phyloP scores from a whole-genome alignment of 2,113 vertebrate genomes.

The Megaleporinus macrocephalus region DNA sequence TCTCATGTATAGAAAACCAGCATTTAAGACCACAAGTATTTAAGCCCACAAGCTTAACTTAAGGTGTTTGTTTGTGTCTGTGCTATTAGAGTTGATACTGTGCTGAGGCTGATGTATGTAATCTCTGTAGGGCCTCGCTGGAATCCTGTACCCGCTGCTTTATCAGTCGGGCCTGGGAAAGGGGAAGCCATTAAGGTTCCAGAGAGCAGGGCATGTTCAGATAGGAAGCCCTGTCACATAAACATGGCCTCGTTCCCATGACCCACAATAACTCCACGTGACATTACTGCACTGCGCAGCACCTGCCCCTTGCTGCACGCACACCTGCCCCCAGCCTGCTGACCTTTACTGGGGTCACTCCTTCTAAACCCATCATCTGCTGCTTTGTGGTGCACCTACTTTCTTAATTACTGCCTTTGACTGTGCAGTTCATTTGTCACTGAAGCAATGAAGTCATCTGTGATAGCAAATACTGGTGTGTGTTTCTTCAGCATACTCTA shows the following conservation, averaged over 20 bases:
- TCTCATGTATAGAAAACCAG: not conserved
- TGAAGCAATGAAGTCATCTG: not conserved
- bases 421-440: not conserved
- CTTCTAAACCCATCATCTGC: not conserved
- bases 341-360: not conserved
- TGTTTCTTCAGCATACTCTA: too few relatives aligned
- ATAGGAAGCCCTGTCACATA: constrained; percentile 76
- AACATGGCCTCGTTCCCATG: constrained; percentile 76
- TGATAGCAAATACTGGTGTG: too few relatives aligned
- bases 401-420: not conserved
- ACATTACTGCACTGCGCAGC: constrained; percentile 7
- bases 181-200: constrained; percentile 78
- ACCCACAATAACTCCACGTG: constrained; percentile 58
- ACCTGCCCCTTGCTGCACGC: constrained; percentile 9
- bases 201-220: constrained; percentile 74
- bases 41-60: not conserved
- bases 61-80: too few relatives aligned
- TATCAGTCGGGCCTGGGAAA: constrained; percentile 74
- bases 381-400: not conserved
- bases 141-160: constrained; percentile 44
- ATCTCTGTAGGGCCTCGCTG: constrained; percentile 5
- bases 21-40: not conserved
- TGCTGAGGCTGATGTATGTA: constrained; percentile 32
- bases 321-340: constrained; percentile 22
- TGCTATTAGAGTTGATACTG: constrained; percentile 21